Base-by-base conservation (phyloP, 2,113 vertebrate genomes). In the Lepidothrix coronata region DNA sequence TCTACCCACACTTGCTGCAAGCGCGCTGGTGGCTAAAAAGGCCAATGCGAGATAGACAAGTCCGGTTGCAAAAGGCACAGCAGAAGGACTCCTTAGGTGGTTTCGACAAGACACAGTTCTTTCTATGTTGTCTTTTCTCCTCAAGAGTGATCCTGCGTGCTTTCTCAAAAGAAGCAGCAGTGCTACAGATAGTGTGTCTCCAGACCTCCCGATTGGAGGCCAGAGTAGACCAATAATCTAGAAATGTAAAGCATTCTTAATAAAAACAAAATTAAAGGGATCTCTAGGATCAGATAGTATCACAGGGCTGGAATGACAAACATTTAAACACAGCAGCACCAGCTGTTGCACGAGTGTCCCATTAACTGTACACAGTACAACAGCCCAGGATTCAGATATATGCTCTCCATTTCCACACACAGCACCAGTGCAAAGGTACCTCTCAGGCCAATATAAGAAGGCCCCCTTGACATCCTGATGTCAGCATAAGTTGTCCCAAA, bases 181-280 rank as follows among this genome's bases (percentile, higher is more conserved):
- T 13, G 39, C 5, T 41, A 41, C 12, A 41, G 39, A 41, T 41
- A 41, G 39, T 41, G 39, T 41, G 39, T 12, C 39, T 41, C 39
- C 39, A 41, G 39, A 41, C 39, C 39, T 41, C 39, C 39, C 12
- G 39, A 41, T 13, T 41, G 39, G 11, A 41, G 39, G 39, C 39
- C 39, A 41, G 39, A 41, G 39, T 41, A 41, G 39, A 41, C 39
- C 39, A 41, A 41, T 41, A 12, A 41, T 93, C 85, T 81, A 85
- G 85, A 96, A 93, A 91, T 49, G 28, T 57, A 95, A 92, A 79
- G 73, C 65, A 59, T 20, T 89, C 39, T 80, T 83, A 81, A 89
- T 37, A 78, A 86, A 90, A 95, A 95, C 75, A 94, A 92, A 93
- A 81, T 65, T 82, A 85, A 89, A 86, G 68, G 20, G 61, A 96